Conservation (phyloP, 2,888 invertebrate genomes). For the Baronia brevicornis region DNA sequence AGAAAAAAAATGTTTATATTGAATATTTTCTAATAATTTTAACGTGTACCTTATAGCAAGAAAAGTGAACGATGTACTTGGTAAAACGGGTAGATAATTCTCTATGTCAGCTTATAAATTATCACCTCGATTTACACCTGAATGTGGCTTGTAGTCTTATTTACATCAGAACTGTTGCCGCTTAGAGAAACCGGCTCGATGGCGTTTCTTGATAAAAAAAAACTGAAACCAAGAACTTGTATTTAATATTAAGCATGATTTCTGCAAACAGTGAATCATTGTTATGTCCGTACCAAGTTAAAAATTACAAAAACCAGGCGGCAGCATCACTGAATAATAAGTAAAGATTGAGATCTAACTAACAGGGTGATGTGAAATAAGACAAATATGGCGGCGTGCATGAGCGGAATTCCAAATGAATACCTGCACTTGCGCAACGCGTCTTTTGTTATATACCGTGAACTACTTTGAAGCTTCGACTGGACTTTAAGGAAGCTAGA, state of each 20-base stretch:
- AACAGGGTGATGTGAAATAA: slow-evolving; percentile 61
- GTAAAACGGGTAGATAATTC: background rate
- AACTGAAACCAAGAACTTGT: slow-evolving; percentile 4
- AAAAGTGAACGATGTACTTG: too few species aligned
- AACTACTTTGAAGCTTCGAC: slow-evolving; percentile 34
- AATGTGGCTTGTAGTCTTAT: background rate
- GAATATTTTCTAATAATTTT: too few species aligned
- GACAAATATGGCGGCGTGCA: slow-evolving; percentile 62
- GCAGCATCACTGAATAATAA: slow-evolving; percentile 57
- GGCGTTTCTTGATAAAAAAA: background rate
- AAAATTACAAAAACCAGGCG: slow-evolving; percentile 36
- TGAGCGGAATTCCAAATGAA: slow-evolving; percentile 56
- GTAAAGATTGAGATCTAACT: slow-evolving; percentile 63
- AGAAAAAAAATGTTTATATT: too few species aligned
- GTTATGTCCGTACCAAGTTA: slow-evolving; percentile 16
- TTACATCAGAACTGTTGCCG: background rate
- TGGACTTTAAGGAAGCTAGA: slow-evolving; percentile 28
- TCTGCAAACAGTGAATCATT: slow-evolving; percentile 16
- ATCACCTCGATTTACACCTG: slow-evolving; percentile 4
- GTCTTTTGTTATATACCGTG: slow-evolving; percentile 28
- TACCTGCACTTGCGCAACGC: slow-evolving; percentile 36
- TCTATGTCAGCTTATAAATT: slow-evolving; percentile 1
- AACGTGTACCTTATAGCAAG: too few species aligned
- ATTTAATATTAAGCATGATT: slow-evolving; percentile 13
- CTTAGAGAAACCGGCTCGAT: slow-evolving; percentile 6